Evolutionary conservation across 2,113 vertebrate species (phyloP).

Genomic region (Cyprinodon variegatus): DNA sequence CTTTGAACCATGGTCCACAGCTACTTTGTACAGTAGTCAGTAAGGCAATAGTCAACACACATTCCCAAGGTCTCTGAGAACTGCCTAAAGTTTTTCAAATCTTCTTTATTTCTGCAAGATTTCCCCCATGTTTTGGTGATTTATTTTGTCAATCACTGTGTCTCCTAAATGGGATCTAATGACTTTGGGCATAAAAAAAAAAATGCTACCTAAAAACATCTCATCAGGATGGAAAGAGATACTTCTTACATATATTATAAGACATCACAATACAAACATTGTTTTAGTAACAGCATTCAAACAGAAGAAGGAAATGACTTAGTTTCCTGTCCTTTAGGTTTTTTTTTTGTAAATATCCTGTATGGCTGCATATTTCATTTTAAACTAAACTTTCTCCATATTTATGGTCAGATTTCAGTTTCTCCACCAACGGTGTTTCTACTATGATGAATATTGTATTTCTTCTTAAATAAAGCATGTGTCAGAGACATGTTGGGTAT

Average conservation of each 20-base stretch:
- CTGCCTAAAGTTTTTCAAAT: neutral
- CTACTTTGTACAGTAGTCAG: neutral
- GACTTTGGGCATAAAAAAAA: too few species aligned
- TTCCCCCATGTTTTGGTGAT: neutral
- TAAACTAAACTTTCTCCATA: neutral
- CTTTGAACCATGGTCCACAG: slow-evolving; percentile 52
- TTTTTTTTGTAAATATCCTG: neutral
- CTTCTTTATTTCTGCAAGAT: neutral
- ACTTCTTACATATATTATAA: too few species aligned
- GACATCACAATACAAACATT: neutral
- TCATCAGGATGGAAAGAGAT: too few species aligned
- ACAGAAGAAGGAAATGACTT: neutral
- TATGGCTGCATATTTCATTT: neutral
- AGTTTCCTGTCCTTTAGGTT: neutral
- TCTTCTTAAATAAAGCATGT: too few species aligned
- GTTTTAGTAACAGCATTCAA: neutral
- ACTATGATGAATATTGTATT: too few species aligned
- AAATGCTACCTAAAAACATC: too few species aligned
- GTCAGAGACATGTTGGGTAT: too few species aligned
- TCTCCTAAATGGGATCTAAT: too few species aligned
- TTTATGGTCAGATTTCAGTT: too few species aligned
- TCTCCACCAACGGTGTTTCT: too few species aligned
- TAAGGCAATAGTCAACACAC: neutral
- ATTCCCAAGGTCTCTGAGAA: neutral
- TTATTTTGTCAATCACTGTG: neutral